These are phyloP conservation scores for Coboldia fuscipes DNA, from an alignment of 1,140 invertebrate genomes.

Conservation along the genomic window DNA sequence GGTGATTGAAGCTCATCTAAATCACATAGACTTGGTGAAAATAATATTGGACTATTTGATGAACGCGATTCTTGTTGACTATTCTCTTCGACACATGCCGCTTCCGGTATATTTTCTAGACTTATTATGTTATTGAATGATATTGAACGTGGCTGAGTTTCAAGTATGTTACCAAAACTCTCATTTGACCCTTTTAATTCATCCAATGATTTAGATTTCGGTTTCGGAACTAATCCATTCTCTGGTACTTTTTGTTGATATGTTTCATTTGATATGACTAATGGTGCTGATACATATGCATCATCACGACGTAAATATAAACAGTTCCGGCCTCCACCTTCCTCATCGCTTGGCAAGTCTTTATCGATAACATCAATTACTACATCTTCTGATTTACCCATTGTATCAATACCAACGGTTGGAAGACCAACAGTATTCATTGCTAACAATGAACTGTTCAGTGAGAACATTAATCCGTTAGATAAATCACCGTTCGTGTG, in stretches of 20 bases:
- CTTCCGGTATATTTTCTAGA: background rate
- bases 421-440: constrained; percentile 19
- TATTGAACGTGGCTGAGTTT: constrained; percentile 3
- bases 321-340: constrained; percentile 5
- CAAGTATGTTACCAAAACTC: background rate
- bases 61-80: background rate
- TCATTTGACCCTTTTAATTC: background rate
- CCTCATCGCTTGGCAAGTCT: background rate
- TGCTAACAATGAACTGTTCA: constrained; percentile 7
- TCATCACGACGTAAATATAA: constrained; percentile 10
- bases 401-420: too few relatives aligned
- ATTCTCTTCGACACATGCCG: background rate
- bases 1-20: constrained; percentile 6
- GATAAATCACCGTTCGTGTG: too few relatives aligned
- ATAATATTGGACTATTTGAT: constrained; percentile 3
- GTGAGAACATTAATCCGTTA: constrained; percentile 5
- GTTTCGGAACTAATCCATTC: background rate
- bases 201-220: constrained; percentile 16
- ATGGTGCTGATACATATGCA: constrained; percentile 15
- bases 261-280: constrained; percentile 14
- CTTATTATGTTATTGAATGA: constrained; percentile 3
- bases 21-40: constrained; percentile 5
- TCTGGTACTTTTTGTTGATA: constrained; percentile 3
- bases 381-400: background rate
- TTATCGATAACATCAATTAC: background rate